Conservation (phyloP, 2,888 invertebrate genomes). For the Hemithea aestivaria region DNA sequence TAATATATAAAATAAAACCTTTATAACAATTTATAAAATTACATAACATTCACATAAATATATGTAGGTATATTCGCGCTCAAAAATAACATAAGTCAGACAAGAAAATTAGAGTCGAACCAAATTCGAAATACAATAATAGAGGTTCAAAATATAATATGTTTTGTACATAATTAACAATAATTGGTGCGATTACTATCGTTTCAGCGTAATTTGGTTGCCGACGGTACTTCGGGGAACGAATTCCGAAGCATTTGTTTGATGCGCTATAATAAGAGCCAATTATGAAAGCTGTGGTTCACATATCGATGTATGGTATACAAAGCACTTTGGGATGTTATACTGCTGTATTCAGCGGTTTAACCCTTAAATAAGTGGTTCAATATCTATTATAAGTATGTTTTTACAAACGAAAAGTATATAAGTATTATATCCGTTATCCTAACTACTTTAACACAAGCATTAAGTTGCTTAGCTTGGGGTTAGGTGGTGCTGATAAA, state of each 20-base stretch:
- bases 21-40: too few relatives aligned
- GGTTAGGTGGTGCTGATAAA: too few relatives aligned
- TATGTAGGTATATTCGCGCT: constrained; percentile 2
- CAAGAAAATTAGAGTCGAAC: constrained; percentile 38
- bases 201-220: constrained; percentile 55
- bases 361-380: too few relatives aligned
- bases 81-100: constrained; percentile 16
- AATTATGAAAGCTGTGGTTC: constrained; percentile 66
- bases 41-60: constrained; percentile 4
- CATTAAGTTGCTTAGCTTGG: too few relatives aligned
- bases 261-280: constrained; percentile 75
- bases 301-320: constrained; percentile 27
- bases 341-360: too few relatives aligned
- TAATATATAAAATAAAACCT: too few relatives aligned
- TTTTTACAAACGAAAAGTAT: too few relatives aligned
- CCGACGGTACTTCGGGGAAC: constrained; percentile 72
- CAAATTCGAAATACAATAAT: constrained; percentile 45
- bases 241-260: constrained; percentile 75
- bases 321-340: too few relatives aligned
- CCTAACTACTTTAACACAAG: too few relatives aligned
- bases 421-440: too few relatives aligned
- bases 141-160: constrained; percentile 43
- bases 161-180: constrained; percentile 61
- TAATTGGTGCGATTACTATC: constrained; percentile 62
- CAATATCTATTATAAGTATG: too few relatives aligned